Conservation (phyloP, 2,888 invertebrate species). For the Alcis repandata region DNA sequence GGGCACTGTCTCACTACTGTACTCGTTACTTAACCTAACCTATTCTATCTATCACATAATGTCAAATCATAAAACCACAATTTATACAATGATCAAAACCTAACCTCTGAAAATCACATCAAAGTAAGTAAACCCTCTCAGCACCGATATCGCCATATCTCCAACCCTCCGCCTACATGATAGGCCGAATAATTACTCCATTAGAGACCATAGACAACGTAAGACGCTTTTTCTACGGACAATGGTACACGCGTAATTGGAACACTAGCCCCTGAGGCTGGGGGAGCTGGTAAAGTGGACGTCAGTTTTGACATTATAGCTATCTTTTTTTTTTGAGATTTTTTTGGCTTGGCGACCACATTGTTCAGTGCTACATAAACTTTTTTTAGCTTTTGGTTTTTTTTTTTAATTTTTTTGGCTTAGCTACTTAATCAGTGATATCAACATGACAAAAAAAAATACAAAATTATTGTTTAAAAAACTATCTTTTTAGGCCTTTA, state of each 20-base stretch:
- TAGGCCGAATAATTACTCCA: constrained; percentile 51
- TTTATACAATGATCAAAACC: no score
- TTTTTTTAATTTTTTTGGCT: no score
- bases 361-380: no score
- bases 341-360: neutral
- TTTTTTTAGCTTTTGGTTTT: no score
- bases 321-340: neutral
- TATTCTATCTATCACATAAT: no score
- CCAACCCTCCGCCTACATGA: constrained; percentile 19
- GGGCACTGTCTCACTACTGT: no score
- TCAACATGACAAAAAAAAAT: no score
- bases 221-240: constrained; percentile 56
- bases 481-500: no score
- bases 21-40: no score
- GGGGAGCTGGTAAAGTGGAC: constrained; percentile 22
- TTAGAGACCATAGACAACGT: constrained; percentile 57
- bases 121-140: neutral
- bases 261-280: constrained; percentile 33
- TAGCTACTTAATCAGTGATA: no score
- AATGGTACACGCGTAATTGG: constrained; percentile 52
- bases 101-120: neutral
- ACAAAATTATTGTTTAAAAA: no score
- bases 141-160: neutral
- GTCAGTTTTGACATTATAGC: neutral
- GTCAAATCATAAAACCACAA: no score